These are phyloP conservation scores for Andinoacara biseriatus DNA, from an alignment of 2,113 vertebrate genomes.

Conservation along the genomic window DNA sequence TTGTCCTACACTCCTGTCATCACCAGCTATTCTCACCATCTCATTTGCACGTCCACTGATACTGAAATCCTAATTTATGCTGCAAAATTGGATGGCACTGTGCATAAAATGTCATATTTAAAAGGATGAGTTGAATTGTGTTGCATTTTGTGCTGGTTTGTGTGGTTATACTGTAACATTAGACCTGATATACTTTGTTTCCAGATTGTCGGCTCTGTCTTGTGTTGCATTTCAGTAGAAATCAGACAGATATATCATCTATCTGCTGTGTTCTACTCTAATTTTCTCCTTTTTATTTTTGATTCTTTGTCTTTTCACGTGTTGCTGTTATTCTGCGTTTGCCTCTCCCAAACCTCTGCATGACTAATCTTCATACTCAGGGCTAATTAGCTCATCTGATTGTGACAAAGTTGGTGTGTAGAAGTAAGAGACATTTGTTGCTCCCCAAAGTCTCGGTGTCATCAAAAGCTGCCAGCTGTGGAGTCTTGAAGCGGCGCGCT, in stretches of 20 bases:
- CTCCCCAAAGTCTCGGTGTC: conserved; percentile 59
- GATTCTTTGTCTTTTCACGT: conserved; percentile 18
- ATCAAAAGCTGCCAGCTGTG: conserved; percentile 58
- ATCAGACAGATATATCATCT: background rate
- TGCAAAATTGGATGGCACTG: background rate
- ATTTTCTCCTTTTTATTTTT: conserved; percentile 9
- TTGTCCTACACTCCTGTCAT: background rate
- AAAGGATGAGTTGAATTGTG: background rate
- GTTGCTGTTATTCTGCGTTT: background rate
- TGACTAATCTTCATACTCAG: conserved; percentile 62
- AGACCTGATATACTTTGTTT: background rate
- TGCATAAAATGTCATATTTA: background rate
- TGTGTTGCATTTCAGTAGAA: background rate
- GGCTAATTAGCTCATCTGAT: conserved; percentile 77
- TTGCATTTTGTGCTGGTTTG: background rate
- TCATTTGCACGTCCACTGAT: conserved; percentile 19
- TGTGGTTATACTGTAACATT: background rate
- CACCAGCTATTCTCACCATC: conserved; percentile 9
- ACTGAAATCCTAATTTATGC: background rate
- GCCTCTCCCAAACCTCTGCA: conserved; percentile 33
- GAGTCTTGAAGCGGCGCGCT: conserved; percentile 8
- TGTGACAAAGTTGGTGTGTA: conserved; percentile 67
- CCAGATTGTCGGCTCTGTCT: rapidly evolving
- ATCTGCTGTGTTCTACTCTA: background rate
- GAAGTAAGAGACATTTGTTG: conserved; percentile 41